phyloP scores from a whole-genome alignment of 2,797 vertebrate species.

The Synaphobranchus kaupii region DNA sequence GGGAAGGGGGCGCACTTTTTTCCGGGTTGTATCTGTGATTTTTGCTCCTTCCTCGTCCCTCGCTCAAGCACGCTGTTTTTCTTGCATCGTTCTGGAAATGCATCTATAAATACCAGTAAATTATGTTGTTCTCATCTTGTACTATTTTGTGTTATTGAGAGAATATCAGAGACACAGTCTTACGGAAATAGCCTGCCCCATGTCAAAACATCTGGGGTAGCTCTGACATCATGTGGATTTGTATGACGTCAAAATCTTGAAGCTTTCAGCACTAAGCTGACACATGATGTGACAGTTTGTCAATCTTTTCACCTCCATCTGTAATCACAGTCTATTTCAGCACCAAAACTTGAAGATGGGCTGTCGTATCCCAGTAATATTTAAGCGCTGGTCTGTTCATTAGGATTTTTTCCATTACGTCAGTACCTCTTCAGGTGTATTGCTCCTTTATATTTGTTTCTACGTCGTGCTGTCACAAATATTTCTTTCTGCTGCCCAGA shows the following conservation, averaged over 20 bases:
- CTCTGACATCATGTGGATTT: neutral
- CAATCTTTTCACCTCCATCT: neutral
- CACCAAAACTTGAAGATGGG: neutral
- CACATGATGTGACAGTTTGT: neutral
- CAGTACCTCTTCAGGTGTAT: neutral
- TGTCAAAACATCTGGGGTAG: neutral
- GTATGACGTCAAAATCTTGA: neutral
- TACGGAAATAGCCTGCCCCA: neutral
- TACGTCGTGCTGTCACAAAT: neutral
- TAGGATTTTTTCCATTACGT: neutral
- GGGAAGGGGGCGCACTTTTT: neutral
- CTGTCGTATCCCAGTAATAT: neutral
- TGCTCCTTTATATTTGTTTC: neutral
- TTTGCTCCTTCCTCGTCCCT: neutral
- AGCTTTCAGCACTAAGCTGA: neutral
- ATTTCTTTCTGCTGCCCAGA: neutral
- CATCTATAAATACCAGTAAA: neutral
- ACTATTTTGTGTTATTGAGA: neutral
- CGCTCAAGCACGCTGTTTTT: neutral
- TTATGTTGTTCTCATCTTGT: neutral
- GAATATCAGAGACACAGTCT: neutral
- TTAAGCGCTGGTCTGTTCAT: neutral
- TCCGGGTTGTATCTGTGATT: neutral
- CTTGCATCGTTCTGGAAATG: neutral
- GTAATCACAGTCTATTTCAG: neutral